Percentiles rank a stretch among this genome's conserved stretches.
Evolutionary conservation across 2,888 invertebrate genomes (phyloP).

Genomic region (Plagiodera versicolora): DNA sequence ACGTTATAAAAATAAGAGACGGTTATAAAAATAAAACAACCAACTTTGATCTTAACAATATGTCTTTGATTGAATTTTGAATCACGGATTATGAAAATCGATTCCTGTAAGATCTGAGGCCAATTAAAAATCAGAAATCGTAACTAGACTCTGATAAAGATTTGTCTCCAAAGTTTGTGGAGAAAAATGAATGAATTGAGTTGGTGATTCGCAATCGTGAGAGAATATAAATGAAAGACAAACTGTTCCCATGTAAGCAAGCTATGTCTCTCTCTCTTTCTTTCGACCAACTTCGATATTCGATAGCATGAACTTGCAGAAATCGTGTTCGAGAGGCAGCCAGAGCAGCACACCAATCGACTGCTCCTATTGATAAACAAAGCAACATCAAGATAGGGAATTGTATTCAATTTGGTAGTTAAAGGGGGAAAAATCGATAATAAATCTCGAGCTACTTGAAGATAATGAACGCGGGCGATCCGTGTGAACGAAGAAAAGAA

Average conservation of each 20-base stretch:
- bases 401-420: constrained; percentile 36
- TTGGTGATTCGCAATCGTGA: not conserved
- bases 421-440: constrained; percentile 42
- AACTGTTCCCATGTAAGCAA: constrained; percentile 2
- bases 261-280: no score
- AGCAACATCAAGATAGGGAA: constrained; percentile 21
- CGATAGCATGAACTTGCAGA: constrained; percentile 15
- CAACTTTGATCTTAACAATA: no score
- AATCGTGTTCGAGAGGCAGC: constrained; percentile 15
- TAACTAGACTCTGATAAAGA: no score
- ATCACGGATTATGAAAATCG: no score
- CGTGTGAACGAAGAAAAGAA: constrained; percentile 48
- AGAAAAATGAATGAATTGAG: no score
- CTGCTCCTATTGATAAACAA: constrained; percentile 15
- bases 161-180: no score
- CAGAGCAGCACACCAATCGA: constrained; percentile 5
- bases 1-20: no score
- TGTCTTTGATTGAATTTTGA: no score
- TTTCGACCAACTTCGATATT: constrained; percentile 1
- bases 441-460: constrained; percentile 45
- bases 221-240: constrained; percentile 7
- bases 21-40: no score
- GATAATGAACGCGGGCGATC: constrained; percentile 38
- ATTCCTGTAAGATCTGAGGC: no score
- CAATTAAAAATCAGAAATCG: no score